phyloP scores from a whole-genome alignment of 2,113 vertebrate genomes.

The Steatornis caripensis region DNA sequence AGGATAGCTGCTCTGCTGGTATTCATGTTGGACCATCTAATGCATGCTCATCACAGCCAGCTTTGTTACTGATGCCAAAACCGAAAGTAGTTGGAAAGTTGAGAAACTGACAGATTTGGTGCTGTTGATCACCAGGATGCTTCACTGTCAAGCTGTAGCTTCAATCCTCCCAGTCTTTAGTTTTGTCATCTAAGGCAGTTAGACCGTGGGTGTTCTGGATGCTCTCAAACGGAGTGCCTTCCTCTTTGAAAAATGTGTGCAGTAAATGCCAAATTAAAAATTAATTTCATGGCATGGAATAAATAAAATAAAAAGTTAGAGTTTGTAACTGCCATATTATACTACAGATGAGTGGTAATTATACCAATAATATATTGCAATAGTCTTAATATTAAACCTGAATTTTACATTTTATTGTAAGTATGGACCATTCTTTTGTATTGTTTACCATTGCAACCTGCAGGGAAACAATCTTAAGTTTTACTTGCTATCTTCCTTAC shows the following conservation, averaged over 20 bases:
- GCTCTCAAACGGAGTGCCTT: background rate
- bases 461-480: background rate
- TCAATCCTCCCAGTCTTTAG: background rate
- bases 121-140: background rate
- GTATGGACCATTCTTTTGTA: background rate
- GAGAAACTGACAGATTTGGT: background rate
- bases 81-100: background rate
- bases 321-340: background rate
- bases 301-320: background rate
- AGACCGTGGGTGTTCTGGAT: background rate
- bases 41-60: background rate
- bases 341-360: background rate
- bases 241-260: background rate
- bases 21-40: fast-evolving
- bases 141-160: background rate
- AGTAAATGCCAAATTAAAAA: background rate
- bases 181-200: background rate
- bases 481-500: background rate
- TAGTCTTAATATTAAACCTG: background rate
- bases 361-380: background rate
- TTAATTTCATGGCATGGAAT: background rate
- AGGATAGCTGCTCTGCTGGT: background rate
- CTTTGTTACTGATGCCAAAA: background rate
- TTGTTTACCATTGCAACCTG: background rate
- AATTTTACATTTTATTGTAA: background rate